Conservation (phyloP, 2,888 invertebrate genomes). For the Slavum lentiscoides region DNA sequence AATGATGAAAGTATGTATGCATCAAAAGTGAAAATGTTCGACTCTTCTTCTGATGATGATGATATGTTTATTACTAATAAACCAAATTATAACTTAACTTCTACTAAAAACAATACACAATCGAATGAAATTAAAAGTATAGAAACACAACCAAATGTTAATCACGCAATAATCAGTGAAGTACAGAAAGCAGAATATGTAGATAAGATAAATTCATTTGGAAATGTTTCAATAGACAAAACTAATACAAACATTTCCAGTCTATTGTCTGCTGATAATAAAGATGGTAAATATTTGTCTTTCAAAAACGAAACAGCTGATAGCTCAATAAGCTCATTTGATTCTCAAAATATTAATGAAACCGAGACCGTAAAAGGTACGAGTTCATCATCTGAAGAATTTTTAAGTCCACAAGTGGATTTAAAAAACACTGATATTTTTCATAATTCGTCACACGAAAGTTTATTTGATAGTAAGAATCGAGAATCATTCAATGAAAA, state of each 20-base stretch:
- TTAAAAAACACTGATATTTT: background rate
- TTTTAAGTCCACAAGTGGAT: conserved; percentile 11
- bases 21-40: conserved; percentile 24
- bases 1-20: background rate
- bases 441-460: background rate
- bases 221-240: background rate
- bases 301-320: background rate
- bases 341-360: background rate
- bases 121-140: conserved; percentile 1
- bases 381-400: conserved; percentile 39
- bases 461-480: background rate
- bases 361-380: background rate
- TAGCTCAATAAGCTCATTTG: background rate
- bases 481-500: background rate
- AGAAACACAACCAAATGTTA: background rate
- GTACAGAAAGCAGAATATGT: background rate
- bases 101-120: background rate
- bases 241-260: conserved; percentile 3
- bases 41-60: conserved; percentile 44
- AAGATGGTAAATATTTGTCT: conserved; percentile 16
- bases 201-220: background rate
- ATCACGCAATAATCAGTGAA: background rate
- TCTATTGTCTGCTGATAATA: conserved; percentile 23
- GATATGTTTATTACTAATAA: conserved; percentile 35
- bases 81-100: background rate